These are phyloP conservation scores for Leptodactylus fuscus DNA, from an alignment of 2,113 vertebrate genomes.

Conservation along the genomic window DNA sequence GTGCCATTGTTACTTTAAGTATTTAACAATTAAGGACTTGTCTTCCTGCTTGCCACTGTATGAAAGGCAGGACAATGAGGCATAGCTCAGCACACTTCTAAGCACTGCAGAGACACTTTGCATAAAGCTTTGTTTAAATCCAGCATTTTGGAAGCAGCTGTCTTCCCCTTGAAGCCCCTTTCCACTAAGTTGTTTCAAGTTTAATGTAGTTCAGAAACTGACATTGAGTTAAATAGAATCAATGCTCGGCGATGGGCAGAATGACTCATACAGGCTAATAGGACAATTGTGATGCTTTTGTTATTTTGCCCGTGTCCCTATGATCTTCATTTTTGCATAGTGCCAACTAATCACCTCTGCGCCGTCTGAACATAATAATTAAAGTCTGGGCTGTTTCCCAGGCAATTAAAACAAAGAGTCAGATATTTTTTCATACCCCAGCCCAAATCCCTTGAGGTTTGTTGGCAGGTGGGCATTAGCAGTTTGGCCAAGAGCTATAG, in stretches of 20 bases:
- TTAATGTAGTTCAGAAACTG: neutral
- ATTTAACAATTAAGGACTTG: neutral
- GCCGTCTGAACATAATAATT: slow-evolving; percentile 35
- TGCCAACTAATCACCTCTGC: slow-evolving; percentile 34
- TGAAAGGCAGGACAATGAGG: neutral
- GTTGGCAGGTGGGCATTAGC: slow-evolving; percentile 27
- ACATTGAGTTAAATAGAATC: neutral
- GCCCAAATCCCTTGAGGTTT: neutral
- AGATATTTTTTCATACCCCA: slow-evolving; percentile 2
- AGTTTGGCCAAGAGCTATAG: neutral
- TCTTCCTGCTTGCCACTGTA: neutral
- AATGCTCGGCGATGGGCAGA: neutral
- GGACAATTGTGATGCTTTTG: slow-evolving; percentile 28
- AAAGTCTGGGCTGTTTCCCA: slow-evolving; percentile 48
- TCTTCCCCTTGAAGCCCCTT: neutral
- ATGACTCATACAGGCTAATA: slow-evolving; percentile 6
- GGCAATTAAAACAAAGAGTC: slow-evolving; percentile 40
- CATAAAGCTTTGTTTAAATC: neutral
- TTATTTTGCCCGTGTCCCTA: neutral
- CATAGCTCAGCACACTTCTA: neutral
- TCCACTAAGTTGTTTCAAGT: neutral
- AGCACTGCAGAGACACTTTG: neutral
- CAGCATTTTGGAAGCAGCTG: slow-evolving; percentile 10
- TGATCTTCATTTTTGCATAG: slow-evolving; percentile 18
- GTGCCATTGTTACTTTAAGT: neutral